Base-by-base conservation (phyloP, 2,113 vertebrate species). In the Callithrix jacchus region DNA sequence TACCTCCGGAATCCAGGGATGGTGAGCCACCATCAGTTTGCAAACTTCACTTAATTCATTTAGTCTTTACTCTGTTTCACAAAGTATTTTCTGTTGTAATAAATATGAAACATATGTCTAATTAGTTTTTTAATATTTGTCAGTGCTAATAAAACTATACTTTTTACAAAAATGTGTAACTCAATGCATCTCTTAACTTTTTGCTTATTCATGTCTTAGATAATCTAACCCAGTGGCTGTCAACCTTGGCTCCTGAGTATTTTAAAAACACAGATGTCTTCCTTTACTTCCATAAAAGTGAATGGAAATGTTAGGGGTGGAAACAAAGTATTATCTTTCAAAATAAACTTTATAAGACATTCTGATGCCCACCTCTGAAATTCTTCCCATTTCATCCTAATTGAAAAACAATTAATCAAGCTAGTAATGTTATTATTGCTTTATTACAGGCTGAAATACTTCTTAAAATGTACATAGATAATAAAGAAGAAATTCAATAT, bases 51-150 rank as follows among this genome's bases (percentile, higher is more conserved):
- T 71, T 87, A 79, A 52, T 79, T 79, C 68, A 45, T 18, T 47
- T 14, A 52, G 25, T 12, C 14, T 94, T 64, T 10, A 8, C 47
- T 80, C 66, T 68, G 7, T 79, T 42, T 90, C 54, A 45, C 23
- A 20, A 23, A 61, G 30, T 40, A 52, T 47, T 88, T 21, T 73
- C 8, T 89, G 3, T 77, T 73, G 20, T 37, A 85, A 27, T 61
- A 6, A 77, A 70, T 45, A 89, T 66, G 27, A 87, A 68, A 35
- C 35, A 68, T 68, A 68, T 66, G 27, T 18, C 35, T 49, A 89
- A 84, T 49, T 83, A 89, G 40, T n/a, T 73, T 94, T 61, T 71
- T 54, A 83, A 61, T 92, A 21, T 35, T 82, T 94, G 88, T 68
- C 9, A 52, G 4, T 71, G 32, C 49, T 77, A 96, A 93, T 56